Evolutionary conservation across 2,888 invertebrate genomes (phyloP).

Genomic region (Sisyra nigra): DNA sequence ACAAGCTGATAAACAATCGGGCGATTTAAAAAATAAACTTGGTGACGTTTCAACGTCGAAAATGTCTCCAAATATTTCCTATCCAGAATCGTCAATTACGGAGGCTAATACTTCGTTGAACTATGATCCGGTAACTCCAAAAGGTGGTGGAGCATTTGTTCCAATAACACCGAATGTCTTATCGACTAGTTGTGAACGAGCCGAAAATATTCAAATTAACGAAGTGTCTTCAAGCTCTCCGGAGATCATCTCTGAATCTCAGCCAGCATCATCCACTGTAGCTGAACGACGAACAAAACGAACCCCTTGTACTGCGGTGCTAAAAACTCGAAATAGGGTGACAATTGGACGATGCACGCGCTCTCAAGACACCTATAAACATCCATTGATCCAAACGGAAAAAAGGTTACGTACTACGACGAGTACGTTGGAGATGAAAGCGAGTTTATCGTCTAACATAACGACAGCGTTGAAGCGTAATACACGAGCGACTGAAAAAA

Average conservation of each 20-base stretch:
- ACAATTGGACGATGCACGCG: slow-evolving; percentile 4
- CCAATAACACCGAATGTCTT: too few species aligned
- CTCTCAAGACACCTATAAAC: slow-evolving; percentile 2
- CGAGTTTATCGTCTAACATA: neutral
- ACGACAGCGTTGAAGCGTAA: neutral
- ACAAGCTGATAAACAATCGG: too few species aligned
- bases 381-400: neutral
- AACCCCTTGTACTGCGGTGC: neutral
- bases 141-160: too few species aligned
- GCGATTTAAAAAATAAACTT: too few species aligned
- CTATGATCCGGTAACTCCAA: too few species aligned
- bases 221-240: slow-evolving; percentile 48
- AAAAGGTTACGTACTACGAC: neutral
- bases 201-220: slow-evolving; percentile 39
- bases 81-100: too few species aligned
- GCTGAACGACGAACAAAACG: neutral
- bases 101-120: too few species aligned
- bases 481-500: neutral
- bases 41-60: too few species aligned
- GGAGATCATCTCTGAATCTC: slow-evolving; percentile 21
- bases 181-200: neutral
- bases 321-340: neutral
- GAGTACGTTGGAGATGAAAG: neutral
- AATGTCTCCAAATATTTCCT: too few species aligned
- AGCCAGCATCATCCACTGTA: neutral